Percentiles rank a stretch among this genome's conserved stretches.
These are phyloP conservation scores for Nerophis ophidion DNA, from an alignment of 2,113 vertebrate genomes.

Conservation along the genomic window DNA sequence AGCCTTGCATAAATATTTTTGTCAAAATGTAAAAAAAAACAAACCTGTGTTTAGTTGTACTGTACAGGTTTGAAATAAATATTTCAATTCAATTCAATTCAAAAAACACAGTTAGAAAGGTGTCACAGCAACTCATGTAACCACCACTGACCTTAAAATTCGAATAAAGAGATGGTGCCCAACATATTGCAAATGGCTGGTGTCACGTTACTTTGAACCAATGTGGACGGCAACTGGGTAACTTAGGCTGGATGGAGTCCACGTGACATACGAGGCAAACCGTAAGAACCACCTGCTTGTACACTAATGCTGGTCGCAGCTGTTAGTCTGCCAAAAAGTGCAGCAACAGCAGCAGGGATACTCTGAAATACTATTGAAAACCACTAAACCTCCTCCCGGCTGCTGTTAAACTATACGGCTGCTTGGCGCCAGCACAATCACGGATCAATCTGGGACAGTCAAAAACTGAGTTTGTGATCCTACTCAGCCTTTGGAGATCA, in stretches of 20 bases:
- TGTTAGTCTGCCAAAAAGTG: conserved; percentile 64
- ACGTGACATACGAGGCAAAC: conserved; percentile 69
- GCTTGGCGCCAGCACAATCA: conserved; percentile 60
- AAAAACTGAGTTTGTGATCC: conserved; percentile 54
- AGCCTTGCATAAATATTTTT: too few relatives aligned
- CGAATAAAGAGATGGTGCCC: conserved; percentile 32
- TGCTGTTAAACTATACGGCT: conserved; percentile 66
- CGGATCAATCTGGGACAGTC: conserved; percentile 67
- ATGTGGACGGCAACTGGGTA: conserved; percentile 44
- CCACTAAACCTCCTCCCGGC: conserved; percentile 61
- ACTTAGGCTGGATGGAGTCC: conserved; percentile 52
- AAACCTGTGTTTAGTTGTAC: too few relatives aligned
- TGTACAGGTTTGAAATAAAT: too few relatives aligned
- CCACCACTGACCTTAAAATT: conserved; percentile 41
- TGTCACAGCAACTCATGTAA: conserved; percentile 34
- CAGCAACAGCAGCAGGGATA: conserved; percentile 61
- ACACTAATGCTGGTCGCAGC: conserved; percentile 63
- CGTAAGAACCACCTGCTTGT: conserved; percentile 66
- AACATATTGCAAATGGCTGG: conserved; percentile 39
- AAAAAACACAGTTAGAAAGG: conserved; percentile 60
- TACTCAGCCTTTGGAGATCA: conserved; percentile 54
- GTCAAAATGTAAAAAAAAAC: too few relatives aligned
- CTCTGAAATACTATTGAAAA: conserved; percentile 75
- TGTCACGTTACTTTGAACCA: conserved; percentile 44
- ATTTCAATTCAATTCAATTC: too few relatives aligned